Conservation (phyloP, 2,888 invertebrate species). For the Norana najaformis region DNA sequence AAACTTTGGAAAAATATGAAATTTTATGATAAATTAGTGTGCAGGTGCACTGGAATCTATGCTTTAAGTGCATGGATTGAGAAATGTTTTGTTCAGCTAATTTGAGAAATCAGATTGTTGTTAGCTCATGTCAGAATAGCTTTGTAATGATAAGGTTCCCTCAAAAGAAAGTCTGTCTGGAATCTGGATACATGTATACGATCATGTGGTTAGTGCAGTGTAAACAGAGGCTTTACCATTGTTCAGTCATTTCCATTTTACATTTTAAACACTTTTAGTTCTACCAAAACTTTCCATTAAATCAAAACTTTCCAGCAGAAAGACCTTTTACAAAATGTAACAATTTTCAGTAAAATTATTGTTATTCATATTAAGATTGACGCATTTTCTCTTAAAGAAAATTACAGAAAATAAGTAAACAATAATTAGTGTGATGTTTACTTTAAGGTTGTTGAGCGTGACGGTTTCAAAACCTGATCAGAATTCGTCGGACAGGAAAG, state of each 20-base stretch:
- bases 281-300: too few species aligned
- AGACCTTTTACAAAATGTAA: too few species aligned
- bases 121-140: background rate
- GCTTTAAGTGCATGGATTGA: background rate
- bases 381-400: background rate
- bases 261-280: too few species aligned
- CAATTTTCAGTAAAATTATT: background rate
- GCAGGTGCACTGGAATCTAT: background rate
- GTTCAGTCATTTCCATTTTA: background rate
- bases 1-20: background rate
- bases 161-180: background rate
- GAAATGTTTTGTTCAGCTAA: too few species aligned
- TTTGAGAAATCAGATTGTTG: too few species aligned
- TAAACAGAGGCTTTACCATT: background rate
- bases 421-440: background rate
- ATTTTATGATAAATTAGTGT: background rate
- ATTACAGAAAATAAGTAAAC: background rate
- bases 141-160: background rate
- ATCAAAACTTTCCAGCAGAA: too few species aligned
- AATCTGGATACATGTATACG: background rate
- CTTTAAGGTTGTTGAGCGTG: background rate
- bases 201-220: background rate
- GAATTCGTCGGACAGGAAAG: background rate
- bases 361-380: background rate
- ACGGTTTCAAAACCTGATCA: background rate